A percentile compares a stretch with the other conserved stretches of the same genome.
Conservation (phyloP, 2,113 vertebrate species). For the Garra rufa region DNA sequence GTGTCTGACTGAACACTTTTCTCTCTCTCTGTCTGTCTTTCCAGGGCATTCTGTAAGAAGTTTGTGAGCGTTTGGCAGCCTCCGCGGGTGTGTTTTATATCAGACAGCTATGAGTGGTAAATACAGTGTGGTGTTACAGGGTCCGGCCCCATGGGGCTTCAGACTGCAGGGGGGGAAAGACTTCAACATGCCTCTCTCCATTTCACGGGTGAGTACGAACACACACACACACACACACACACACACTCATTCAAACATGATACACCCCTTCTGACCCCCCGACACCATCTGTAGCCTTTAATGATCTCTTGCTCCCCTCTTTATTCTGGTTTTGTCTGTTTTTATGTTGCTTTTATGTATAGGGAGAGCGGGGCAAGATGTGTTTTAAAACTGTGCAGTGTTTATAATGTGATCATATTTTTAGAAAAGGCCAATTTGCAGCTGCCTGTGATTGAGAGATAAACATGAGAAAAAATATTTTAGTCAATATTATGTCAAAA, state of each 20-base stretch:
- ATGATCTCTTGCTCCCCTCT: conserved; percentile 9
- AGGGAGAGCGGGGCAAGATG: background rate
- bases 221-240: conserved; percentile 33
- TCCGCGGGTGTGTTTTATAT: conserved; percentile 48
- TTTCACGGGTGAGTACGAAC: conserved; percentile 87
- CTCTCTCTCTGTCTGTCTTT: background rate
- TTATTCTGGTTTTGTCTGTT: conserved; percentile 5
- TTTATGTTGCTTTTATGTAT: background rate
- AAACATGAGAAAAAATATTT: background rate
- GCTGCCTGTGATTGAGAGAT: background rate
- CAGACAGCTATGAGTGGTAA: conserved; percentile 86
- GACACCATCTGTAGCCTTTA: conserved; percentile 33
- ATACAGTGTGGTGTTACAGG: conserved; percentile 87
- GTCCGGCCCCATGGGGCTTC: conserved; percentile 97
- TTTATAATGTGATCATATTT: background rate
- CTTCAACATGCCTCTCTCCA: conserved; percentile 95
- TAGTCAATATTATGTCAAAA: background rate
- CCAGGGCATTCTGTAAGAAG: background rate
- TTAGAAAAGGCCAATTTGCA: background rate
- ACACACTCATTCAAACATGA: conserved; percentile 12
- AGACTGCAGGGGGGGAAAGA: conserved; percentile 97
- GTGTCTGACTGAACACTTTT: background rate
- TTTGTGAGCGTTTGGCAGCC: conserved; percentile 14
- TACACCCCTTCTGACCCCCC: background rate
- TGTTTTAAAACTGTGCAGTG: background rate